Base-by-base conservation (phyloP, 2,113 vertebrate genomes). In the Hirundichthys speculiger region DNA sequence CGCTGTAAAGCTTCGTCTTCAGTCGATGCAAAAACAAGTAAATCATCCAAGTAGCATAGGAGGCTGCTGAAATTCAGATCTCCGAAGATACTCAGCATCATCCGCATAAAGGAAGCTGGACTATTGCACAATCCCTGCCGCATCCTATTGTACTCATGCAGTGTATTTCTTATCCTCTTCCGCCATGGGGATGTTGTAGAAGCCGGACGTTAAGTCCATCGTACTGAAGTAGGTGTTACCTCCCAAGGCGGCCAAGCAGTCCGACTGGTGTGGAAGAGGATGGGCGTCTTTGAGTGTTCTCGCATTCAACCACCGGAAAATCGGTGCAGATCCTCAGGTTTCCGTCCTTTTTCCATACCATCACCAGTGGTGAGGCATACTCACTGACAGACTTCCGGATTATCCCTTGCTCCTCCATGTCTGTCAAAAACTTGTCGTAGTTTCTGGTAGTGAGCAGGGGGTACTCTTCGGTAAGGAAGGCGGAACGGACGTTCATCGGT, bases 311-410 rank as follows among this genome's bases (percentile, higher is more conserved):
- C 73, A 75, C 2, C 58, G 34, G 13, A n/a, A 57, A 73, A 13
- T 73, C 62, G 0, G 18, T 58, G 51, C 51, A 72, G 1, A 61
- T 12, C 2, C 71, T 54, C 13, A 55, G 25, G 16, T 11, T 14
- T 0, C 55, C 49, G 9, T 63, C 15, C 13, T 75, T 75, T 13
- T 75, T 75, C 66, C 66, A 69, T n/a, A 60, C 59, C 3, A 78
- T 50, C 19, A 75, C n/a, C 0, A 75, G 40, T 0, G 52, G 46
- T 0, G 66, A 65, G 0, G 49, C 34, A 13, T 41, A 64, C 1
- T 64, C 64, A 43, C 66, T 64, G 1, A 40, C 11, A 2, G 62
- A 62, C 8, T 72, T 46, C n/a, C 18, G 5, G 0, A 46, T 46
- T 8, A 46, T 46, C 10, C 10, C 45, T 46, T 20, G 0, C n/a